Conservation (phyloP, 2,888 invertebrate species). For the Alitta virens region DNA sequence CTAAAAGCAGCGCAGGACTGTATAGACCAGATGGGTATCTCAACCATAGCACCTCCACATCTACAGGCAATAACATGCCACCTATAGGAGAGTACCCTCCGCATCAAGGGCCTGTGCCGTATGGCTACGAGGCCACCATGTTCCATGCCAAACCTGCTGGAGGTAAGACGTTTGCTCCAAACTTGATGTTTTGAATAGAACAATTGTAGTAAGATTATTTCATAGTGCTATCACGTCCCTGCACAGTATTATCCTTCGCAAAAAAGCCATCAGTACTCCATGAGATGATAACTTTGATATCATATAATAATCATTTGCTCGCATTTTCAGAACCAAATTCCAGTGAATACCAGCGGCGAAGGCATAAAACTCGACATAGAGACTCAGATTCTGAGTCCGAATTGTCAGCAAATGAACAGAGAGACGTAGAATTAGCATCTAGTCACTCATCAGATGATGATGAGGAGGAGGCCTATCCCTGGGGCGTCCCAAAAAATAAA, state of each 20-base stretch:
- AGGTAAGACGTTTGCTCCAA: no score
- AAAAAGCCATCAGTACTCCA: no score
- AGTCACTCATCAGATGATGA: constrained; percentile 93
- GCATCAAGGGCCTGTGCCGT: constrained; percentile 32
- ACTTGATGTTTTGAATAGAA: no score
- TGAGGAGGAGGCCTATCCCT: constrained; percentile 53
- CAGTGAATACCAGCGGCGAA: constrained; percentile 24
- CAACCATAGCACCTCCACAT: constrained; percentile 45
- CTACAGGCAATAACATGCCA: constrained; percentile 46
- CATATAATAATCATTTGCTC: no score
- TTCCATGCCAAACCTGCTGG: constrained; percentile 31
- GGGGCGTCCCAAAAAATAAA: constrained; percentile 17
- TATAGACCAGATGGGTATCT: constrained; percentile 64
- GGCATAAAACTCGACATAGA: constrained; percentile 51
- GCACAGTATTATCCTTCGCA: no score
- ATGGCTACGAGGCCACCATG: constrained; percentile 39
- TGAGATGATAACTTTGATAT: no score
- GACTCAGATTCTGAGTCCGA: constrained; percentile 77
- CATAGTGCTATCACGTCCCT: no score
- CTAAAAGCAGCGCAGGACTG: constrained; percentile 84
- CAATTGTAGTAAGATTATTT: no score
- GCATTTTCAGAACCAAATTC: constrained; percentile 38
- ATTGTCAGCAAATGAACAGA: constrained; percentile 56
- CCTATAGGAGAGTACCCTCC: constrained; percentile 31
- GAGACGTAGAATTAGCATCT: constrained; percentile 79